A percentile compares a stretch with the other conserved stretches of the same genome.
phyloP scores from a whole-genome alignment of 2,113 vertebrate species.

The Deroptyus accipitrinus region DNA sequence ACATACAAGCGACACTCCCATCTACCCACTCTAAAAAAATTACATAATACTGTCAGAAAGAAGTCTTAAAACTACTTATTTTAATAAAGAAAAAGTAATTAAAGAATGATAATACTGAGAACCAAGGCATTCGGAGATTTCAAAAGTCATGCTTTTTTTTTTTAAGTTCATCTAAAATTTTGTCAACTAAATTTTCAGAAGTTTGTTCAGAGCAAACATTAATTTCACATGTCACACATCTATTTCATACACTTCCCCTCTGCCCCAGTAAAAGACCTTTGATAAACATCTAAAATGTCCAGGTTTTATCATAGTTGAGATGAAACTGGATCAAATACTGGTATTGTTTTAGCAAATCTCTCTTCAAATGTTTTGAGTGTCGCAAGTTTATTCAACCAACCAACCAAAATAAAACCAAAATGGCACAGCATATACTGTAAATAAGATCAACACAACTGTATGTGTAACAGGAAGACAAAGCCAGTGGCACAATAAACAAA shows the following conservation, averaged over 20 bases:
- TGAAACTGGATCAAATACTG: conserved; percentile 85
- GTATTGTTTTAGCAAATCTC: conserved; percentile 74
- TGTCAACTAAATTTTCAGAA: conserved; percentile 79
- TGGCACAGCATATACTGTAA: conserved; percentile 80
- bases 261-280: conserved; percentile 74
- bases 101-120: conserved; percentile 86
- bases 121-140: conserved; percentile 84
- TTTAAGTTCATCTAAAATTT: conserved; percentile 79
- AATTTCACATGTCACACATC: conserved; percentile 72
- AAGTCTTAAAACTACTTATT: conserved; percentile 82
- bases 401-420: conserved; percentile 75
- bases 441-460: conserved; percentile 65
- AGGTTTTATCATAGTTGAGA: conserved; percentile 80
- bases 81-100: conserved; percentile 84
- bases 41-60: conserved; percentile 90
- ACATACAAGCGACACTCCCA: conserved; percentile 84
- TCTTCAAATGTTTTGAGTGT: conserved; percentile 81
- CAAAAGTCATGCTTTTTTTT: conserved; percentile 82
- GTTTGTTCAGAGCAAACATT: conserved; percentile 78
- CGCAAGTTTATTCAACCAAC: conserved; percentile 80
- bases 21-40: conserved; percentile 82
- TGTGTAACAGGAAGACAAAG: conserved; percentile 83
- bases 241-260: conserved; percentile 66
- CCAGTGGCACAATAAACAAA: conserved; percentile 74
- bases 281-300: conserved; percentile 79